Evolutionary conservation across 2,113 vertebrate genomes (phyloP).

Genomic region (Limnothrissa miodon): DNA sequence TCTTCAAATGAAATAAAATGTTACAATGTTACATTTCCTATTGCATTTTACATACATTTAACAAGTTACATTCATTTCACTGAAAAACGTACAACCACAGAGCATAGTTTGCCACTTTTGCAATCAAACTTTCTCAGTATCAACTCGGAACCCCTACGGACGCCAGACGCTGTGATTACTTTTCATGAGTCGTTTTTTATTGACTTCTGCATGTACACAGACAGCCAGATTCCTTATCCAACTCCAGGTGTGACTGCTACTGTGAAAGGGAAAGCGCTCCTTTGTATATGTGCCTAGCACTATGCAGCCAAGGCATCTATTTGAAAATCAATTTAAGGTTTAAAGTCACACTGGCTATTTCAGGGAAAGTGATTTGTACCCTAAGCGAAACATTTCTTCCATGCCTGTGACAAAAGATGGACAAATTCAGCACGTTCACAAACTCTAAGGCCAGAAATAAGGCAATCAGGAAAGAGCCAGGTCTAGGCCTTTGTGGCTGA

Average conservation of each 20-base stretch:
- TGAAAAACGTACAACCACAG: background rate
- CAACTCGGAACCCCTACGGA: background rate
- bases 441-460: background rate
- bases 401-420: background rate
- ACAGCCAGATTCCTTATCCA: background rate
- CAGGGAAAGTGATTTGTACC: background rate
- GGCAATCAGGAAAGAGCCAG: background rate
- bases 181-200: background rate
- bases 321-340: slow-evolving; percentile 8
- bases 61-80: background rate
- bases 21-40: background rate
- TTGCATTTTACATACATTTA: background rate
- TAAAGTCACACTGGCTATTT: background rate
- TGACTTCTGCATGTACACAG: background rate
- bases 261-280: background rate
- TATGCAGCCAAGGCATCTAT: background rate
- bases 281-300: background rate
- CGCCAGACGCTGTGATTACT: background rate
- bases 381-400: background rate
- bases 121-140: background rate
- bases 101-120: background rate
- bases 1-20: slow-evolving; percentile 7
- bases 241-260: background rate
- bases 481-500: background rate
- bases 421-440: background rate